Conservation (phyloP, 1,140 invertebrate genomes). For the Melitaea cinxia region DNA sequence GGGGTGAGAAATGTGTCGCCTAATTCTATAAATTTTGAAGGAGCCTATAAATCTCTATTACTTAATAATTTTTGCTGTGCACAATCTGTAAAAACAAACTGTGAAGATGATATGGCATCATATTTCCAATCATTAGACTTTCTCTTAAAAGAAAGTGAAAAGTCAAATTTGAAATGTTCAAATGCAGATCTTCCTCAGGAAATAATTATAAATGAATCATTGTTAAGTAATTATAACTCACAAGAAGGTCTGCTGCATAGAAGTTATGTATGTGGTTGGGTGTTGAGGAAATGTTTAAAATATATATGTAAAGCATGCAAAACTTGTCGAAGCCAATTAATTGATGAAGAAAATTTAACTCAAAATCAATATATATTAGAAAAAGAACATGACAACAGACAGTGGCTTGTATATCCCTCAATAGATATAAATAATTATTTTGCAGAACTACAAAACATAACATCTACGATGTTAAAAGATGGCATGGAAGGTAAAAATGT, state of each 20-base stretch:
- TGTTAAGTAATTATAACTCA: not conserved
- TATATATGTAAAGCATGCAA: not conserved
- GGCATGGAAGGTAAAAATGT: not conserved
- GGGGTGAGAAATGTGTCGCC: slow-evolving; percentile 35
- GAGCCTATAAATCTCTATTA: slow-evolving; percentile 8
- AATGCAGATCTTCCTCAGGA: too few relatives aligned
- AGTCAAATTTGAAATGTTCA: not conserved
- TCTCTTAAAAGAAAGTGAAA: not conserved
- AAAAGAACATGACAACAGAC: not conserved
- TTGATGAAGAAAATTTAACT: not conserved
- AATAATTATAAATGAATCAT: not conserved
- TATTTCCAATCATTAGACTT: not conserved
- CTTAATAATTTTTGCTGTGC: not conserved
- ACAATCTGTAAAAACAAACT: not conserved
- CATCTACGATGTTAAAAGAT: too few relatives aligned
- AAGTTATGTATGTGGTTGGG: not conserved
- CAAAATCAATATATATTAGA: not conserved
- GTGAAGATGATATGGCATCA: not conserved
- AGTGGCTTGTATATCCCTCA: not conserved
- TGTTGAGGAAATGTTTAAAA: not conserved
- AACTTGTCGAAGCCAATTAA: not conserved
- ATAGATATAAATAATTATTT: not conserved
- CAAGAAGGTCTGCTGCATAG: not conserved
- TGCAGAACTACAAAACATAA: not conserved
- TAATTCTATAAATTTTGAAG: slow-evolving; percentile 37